Base-by-base conservation (phyloP, 2,113 vertebrate species). In the Oreotragus oreotragus region DNA sequence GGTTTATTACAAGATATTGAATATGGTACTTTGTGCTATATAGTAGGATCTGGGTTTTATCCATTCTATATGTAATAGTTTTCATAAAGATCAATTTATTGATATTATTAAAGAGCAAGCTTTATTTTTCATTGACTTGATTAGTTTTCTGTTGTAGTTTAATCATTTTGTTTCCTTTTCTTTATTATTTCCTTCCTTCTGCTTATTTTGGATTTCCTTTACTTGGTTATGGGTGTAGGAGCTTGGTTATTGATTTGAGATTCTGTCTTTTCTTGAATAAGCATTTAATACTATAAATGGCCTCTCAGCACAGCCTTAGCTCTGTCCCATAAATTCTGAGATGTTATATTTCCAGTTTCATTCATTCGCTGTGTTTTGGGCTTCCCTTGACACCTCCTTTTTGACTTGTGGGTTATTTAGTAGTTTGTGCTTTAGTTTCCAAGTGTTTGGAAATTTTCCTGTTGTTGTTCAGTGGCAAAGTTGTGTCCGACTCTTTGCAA, bases 91-190 rank as follows among this genome's bases (percentile, higher is more conserved):
- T 94, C 89, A 76, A 43, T 92, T 96, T 85, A 90, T 60, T 90
- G 73, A 77, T 89, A 33, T 93, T 89, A 76, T 66, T 76, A 43
- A 85, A 86, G 53, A 88, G 79, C 21, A 60, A 62, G 62, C 7
- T 60, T 93, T 93, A 73, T 64, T 51, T 62, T 87, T 79, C 81
- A 83, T 89, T 27, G 83, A 85, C 53, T 91, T 88, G 60, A 39
- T 79, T 60, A 88, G 90, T 95, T 96, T 95, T 96, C 77, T 58
- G 55, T 73, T 79, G 80, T 57, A 33, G 39, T 86, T 95, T 73
- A 66, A 39, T 70, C 14, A 36, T 55, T 88, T 90, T 91, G 66
- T 88, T 81, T 28, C 7, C 36, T 49, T 39, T 14, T 66, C 53
- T 85, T 85, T n/a, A 90, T 88, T 58, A 64, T 76, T 45, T 94